A percentile compares a stretch with the other conserved stretches of the same genome.
These are phyloP conservation scores for Lagopus leucura DNA, from an alignment of 2,113 vertebrate species.

Conservation along the genomic window DNA sequence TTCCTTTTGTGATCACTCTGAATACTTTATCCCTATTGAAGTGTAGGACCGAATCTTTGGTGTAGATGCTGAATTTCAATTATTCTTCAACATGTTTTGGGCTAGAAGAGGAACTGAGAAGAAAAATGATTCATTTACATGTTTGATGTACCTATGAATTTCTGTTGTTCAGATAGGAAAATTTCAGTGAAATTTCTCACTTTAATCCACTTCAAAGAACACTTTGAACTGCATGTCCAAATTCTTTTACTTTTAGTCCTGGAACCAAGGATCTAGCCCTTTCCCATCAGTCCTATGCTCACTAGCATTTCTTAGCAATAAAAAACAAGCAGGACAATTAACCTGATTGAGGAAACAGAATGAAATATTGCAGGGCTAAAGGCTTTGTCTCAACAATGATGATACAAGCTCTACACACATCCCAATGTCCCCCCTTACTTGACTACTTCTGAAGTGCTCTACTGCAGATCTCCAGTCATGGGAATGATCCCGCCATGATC, in stretches of 20 bases:
- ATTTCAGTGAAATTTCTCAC: neutral
- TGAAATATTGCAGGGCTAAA: neutral
- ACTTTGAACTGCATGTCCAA: neutral
- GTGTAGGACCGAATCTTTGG: neutral
- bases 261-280: neutral
- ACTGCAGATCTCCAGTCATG: no score
- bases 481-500: no score
- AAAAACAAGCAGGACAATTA: neutral
- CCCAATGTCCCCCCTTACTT: no score
- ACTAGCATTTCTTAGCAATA: neutral
- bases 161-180: neutral
- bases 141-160: neutral
- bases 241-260: neutral
- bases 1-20: neutral
- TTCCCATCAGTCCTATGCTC: neutral
- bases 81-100: neutral
- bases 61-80: neutral
- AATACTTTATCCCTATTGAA: neutral
- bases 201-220: neutral
- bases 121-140: neutral
- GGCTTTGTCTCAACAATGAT: neutral
- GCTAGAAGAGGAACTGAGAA: neutral
- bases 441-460: no score
- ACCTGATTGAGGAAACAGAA: neutral
- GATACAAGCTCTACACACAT: rapidly evolving